Percentiles rank a stretch among this genome's conserved stretches.
These are phyloP conservation scores for Ormyrus rosae DNA, from an alignment of 2,888 invertebrate genomes.

Conservation along the genomic window DNA sequence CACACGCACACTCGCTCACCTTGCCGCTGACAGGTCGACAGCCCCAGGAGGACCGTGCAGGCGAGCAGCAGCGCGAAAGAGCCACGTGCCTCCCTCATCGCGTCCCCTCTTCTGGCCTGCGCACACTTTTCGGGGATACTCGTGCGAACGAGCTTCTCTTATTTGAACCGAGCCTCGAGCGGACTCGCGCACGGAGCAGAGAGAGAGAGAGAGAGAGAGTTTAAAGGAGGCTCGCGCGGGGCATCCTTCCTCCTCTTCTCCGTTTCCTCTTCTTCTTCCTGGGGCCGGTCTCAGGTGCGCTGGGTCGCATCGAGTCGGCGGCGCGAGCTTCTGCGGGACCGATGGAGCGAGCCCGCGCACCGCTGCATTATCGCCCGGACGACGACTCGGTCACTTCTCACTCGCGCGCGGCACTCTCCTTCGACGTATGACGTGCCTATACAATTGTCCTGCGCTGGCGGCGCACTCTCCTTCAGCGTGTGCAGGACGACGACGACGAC, in stretches of 20 bases:
- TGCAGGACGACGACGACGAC: too few species aligned
- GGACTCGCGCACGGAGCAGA: background rate
- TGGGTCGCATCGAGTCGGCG: background rate
- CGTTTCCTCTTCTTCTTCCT: background rate
- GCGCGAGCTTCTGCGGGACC: too few species aligned
- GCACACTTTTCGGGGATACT: background rate
- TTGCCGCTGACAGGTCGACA: conserved; percentile 45
- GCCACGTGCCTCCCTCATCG: conserved; percentile 33
- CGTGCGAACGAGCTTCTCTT: background rate
- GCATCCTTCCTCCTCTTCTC: background rate
- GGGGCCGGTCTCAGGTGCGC: conserved; percentile 6
- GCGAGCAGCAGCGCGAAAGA: conserved; percentile 14
- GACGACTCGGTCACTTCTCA: background rate
- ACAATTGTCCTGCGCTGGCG: too few species aligned
- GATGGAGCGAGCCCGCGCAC: conserved; percentile 6
- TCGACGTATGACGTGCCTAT: too few species aligned
- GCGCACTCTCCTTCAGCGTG: too few species aligned
- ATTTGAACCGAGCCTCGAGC: background rate
- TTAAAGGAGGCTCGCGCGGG: background rate
- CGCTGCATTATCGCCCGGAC: background rate
- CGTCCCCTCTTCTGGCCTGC: background rate
- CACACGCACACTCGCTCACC: conserved; percentile 18
- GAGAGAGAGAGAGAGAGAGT: background rate
- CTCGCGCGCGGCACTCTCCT: background rate
- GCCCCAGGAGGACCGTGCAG: conserved; percentile 30